These are phyloP conservation scores for Chelidonichthys spinosus DNA, from an alignment of 2,797 vertebrate species.

Conservation along the genomic window DNA sequence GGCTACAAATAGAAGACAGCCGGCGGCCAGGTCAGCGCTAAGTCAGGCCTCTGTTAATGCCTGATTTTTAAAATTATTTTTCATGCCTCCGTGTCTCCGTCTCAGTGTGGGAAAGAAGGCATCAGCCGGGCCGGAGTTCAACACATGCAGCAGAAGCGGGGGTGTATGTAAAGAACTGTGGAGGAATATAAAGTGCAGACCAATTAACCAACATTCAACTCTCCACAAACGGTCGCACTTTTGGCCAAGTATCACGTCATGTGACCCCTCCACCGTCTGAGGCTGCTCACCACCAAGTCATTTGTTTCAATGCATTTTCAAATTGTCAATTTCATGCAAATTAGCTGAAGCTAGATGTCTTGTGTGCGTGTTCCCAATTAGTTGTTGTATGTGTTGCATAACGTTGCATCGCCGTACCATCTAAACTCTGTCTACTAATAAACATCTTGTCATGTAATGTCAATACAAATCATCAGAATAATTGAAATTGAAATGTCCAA, in stretches of 20 bases:
- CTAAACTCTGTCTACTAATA: too few relatives aligned
- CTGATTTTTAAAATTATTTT: constrained; percentile 39
- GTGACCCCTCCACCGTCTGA: neutral
- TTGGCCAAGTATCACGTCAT: neutral
- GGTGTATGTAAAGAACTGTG: neutral
- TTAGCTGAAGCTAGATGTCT: too few relatives aligned
- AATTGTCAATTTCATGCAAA: neutral
- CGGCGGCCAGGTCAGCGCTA: constrained; percentile 63
- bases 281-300: neutral
- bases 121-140: constrained; percentile 25
- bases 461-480: too few relatives aligned
- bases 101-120: constrained; percentile 2
- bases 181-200: neutral
- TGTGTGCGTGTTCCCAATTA: too few relatives aligned
- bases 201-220: constrained; percentile 2
- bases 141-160: constrained; percentile 15
- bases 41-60: constrained; percentile 54
- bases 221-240: neutral
- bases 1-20: constrained; percentile 56
- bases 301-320: neutral
- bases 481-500: neutral
- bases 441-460: too few relatives aligned
- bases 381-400: too few relatives aligned
- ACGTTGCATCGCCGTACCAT: too few relatives aligned
- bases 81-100: constrained; percentile 16